Evolutionary conservation across 2,888 invertebrate species (phyloP), one percentile per base, ranked within the genome.

Genomic region (Ochlodes sylvanus): DNA sequence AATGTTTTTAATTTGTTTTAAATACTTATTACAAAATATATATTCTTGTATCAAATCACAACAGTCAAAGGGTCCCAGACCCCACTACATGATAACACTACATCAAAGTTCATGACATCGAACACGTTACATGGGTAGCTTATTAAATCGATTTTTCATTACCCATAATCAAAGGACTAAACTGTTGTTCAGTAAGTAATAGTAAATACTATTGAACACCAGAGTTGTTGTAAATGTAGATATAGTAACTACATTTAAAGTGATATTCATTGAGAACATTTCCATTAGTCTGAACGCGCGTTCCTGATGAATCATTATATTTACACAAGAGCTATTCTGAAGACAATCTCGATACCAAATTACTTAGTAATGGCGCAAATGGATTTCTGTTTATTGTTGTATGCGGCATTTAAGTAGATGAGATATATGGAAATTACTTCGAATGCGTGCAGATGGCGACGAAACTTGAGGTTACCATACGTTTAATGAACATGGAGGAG

Each of bases 341-440:
- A 75, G 72, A 72, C 73, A 72, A 77, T 75, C 73, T 74, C 70
- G 67, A 71, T 73, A 72, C 72, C 71, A 74, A 75, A 74, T 76
- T 76, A 74, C 70, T 73, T 69, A 68, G 68, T 76, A 74, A 75
- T 73, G 63, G 60, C 70, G 69, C 60, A 72, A 73, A 74, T 75
- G 74, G 73, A 71, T 72, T 73, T 69, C 71, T 60, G 60, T 66
- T 67, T 70, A 57, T 68, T 68, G 57, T 68, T 55, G 55, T 61
- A 56, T 62, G 62, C 41, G 68, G 57, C 44, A 27, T 68, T 56
- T 63, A 63, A 68, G 19, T 63, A 62, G 68, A 62, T 42, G 62
- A 50, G 47, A 63, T 67, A 47, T 67, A 41, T 67, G 62, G 27
- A 57, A 68, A 68, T 42, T 63, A 57, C 55, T 15, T 10, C 19